Conservation (phyloP, 2,888 invertebrate genomes). For the Odontomyia ornata region DNA sequence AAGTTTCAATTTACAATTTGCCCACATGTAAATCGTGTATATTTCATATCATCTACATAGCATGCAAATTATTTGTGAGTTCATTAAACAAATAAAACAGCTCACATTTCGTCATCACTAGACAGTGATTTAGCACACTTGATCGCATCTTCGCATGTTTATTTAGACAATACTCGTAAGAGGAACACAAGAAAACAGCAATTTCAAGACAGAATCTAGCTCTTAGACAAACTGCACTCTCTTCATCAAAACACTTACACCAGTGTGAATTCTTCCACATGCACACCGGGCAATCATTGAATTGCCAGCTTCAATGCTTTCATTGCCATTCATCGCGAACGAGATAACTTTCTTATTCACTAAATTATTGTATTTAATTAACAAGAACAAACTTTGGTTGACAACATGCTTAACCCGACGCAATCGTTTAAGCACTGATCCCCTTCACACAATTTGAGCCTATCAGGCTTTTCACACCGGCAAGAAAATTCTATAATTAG, state of each 20-base stretch:
- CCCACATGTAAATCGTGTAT: too few relatives aligned
- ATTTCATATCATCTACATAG: too few relatives aligned
- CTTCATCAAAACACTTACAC: slow-evolving; percentile 15
- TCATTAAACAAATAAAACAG: neutral
- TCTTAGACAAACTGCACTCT: neutral
- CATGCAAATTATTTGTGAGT: neutral
- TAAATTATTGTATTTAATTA: slow-evolving; percentile 15
- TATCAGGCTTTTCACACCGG: neutral
- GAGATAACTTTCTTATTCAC: neutral
- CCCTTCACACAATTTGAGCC: neutral
- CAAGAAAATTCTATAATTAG: slow-evolving; percentile 28
- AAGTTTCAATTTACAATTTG: too few relatives aligned
- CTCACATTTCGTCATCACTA: neutral
- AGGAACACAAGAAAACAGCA: neutral
- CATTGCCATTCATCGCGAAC: neutral
- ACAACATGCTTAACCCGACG: neutral
- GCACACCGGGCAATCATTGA: neutral
- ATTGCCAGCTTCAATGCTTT: neutral
- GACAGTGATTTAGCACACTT: neutral
- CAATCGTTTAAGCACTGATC: slow-evolving; percentile 14
- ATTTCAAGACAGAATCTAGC: neutral
- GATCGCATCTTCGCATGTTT: too few relatives aligned
- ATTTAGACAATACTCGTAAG: too few relatives aligned
- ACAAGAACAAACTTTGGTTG: neutral
- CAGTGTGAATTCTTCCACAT: slow-evolving; percentile 9